phyloP scores from a whole-genome alignment of 1,140 invertebrate genomes.

The Thalassaphorura encarpata region DNA sequence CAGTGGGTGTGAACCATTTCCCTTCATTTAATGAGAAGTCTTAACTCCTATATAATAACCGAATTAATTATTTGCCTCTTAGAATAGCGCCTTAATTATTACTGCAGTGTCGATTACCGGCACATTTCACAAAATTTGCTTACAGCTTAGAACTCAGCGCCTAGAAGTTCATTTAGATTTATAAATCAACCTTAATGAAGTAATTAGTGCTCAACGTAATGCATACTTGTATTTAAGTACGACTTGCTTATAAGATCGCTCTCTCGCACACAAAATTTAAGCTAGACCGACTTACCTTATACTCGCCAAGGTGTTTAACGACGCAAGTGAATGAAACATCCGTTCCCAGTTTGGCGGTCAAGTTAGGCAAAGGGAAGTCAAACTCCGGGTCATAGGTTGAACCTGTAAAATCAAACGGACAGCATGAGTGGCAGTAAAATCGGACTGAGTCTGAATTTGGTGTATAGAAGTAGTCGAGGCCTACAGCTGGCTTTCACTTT shows the following conservation, averaged over 20 bases:
- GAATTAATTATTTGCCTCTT: too few species aligned
- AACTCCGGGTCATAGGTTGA: slow-evolving; percentile 55
- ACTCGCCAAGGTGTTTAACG: slow-evolving; percentile 71
- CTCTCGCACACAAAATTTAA: neutral
- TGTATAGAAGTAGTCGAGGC: neutral
- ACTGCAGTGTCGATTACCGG: too few species aligned
- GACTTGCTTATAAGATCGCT: neutral
- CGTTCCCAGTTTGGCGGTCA: slow-evolving; percentile 73
- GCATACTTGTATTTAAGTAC: neutral
- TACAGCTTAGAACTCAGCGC: too few species aligned
- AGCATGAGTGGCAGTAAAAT: too few species aligned
- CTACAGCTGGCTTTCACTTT: neutral
- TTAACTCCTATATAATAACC: too few species aligned
- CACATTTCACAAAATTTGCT: too few species aligned
- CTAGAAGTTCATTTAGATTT: too few species aligned
- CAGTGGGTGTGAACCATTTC: too few species aligned
- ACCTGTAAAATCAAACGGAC: slow-evolving; percentile 27
- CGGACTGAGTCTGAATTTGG: neutral
- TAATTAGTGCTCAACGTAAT: neutral
- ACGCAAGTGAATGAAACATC: slow-evolving; percentile 79
- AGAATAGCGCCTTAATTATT: too few species aligned
- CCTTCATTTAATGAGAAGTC: too few species aligned
- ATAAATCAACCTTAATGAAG: too few species aligned
- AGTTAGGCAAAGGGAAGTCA: slow-evolving; percentile 70
- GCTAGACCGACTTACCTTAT: slow-evolving; percentile 53